A percentile compares a stretch with the other conserved stretches of the same genome.
phyloP scores from a whole-genome alignment of 2,797 vertebrate species.

The Nothura maculosa region DNA sequence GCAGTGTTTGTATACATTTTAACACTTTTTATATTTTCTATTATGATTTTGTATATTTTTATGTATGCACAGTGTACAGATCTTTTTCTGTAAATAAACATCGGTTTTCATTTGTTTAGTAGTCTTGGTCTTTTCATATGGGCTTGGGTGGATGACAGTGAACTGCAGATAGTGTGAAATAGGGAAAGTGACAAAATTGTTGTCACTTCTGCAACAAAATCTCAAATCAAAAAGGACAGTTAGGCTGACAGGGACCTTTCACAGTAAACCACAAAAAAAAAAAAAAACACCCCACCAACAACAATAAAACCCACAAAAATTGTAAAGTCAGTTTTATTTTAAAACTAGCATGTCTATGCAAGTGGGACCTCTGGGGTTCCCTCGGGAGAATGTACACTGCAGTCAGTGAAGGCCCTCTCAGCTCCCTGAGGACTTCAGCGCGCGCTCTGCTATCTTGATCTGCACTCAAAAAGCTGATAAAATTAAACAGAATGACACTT shows the following conservation, averaged over 20 bases:
- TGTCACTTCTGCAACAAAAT: not conserved
- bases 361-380: not conserved
- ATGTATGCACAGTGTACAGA: conserved; percentile 86
- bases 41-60: conserved; percentile 90
- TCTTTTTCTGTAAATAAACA: conserved; percentile 86
- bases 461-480: not conserved
- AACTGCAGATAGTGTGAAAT: not conserved
- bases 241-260: not conserved
- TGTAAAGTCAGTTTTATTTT: not conserved
- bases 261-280: not conserved
- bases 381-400: not conserved
- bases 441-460: not conserved
- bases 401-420: not conserved
- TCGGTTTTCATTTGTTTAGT: conserved; percentile 80
- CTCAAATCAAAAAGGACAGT: not conserved
- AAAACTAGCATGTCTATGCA: rapidly evolving
- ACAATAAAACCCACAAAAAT: not conserved
- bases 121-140: conserved; percentile 22
- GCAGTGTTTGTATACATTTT: conserved; percentile 88
- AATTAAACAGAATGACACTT: not conserved
- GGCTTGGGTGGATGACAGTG: not conserved
- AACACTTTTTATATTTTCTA: conserved; percentile 88
- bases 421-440: not conserved
- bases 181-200: not conserved
- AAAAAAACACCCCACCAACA: not conserved